Conservation (phyloP, 2,888 invertebrate species). For the Syrista parreyssii region DNA sequence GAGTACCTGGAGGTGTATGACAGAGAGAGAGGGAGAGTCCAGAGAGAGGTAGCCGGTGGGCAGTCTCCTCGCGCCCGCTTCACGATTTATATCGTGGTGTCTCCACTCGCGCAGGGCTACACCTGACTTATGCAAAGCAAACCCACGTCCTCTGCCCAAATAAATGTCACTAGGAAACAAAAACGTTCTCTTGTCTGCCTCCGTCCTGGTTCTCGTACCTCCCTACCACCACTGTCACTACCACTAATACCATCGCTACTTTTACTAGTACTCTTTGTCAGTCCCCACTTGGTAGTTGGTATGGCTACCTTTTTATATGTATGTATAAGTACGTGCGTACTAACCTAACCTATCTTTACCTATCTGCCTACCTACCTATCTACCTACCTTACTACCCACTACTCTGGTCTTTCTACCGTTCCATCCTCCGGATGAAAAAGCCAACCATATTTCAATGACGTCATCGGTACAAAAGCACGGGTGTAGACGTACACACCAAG, state of each 20-base stretch:
- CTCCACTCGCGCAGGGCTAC: slow-evolving; percentile 49
- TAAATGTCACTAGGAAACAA: slow-evolving; percentile 63
- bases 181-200: slow-evolving; percentile 52
- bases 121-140: slow-evolving; percentile 64
- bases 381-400: slow-evolving; percentile 11
- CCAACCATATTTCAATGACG: slow-evolving; percentile 54
- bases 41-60: slow-evolving; percentile 50
- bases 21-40: slow-evolving; percentile 27
- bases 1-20: slow-evolving; percentile 25
- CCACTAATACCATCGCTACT: slow-evolving; percentile 18
- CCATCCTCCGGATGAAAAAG: slow-evolving; percentile 26
- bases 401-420: slow-evolving; percentile 18
- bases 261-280: slow-evolving; percentile 9
- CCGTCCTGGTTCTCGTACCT: slow-evolving; percentile 27
- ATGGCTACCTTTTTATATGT: not conserved
- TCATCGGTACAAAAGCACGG: slow-evolving; percentile 51
- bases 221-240: slow-evolving; percentile 27
- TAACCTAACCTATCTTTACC: not conserved
- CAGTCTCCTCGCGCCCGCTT: slow-evolving; percentile 46
- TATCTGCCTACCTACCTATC: no score
- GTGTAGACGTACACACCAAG: slow-evolving; percentile 64
- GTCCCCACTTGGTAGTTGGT: slow-evolving; percentile 6
- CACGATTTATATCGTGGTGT: slow-evolving; percentile 61
- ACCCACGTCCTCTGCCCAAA: slow-evolving; percentile 54
- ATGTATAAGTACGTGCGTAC: not conserved